Percentiles rank a stretch among this genome's conserved stretches.
These are phyloP conservation scores for Taeniopygia guttata DNA, from an alignment of 2,797 vertebrate species.

Conservation along the genomic window DNA sequence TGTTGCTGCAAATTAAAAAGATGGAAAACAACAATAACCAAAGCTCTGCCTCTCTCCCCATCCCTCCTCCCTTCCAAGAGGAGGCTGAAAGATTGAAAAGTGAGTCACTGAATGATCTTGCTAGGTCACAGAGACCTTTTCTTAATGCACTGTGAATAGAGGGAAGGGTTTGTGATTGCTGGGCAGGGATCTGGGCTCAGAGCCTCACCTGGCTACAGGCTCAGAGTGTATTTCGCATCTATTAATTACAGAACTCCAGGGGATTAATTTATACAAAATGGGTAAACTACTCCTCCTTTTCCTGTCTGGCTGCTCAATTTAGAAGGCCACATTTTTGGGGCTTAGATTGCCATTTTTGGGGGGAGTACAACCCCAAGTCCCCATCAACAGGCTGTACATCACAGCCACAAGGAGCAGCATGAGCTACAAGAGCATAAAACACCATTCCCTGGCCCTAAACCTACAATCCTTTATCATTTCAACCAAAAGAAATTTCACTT, in stretches of 20 bases:
- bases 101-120: constrained; percentile 31
- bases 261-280: neutral
- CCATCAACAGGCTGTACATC: neutral
- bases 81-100: neutral
- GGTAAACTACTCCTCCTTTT: neutral
- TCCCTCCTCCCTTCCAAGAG: neutral
- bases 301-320: neutral
- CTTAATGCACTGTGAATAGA: neutral
- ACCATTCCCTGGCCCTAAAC: neutral
- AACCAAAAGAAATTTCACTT: neutral
- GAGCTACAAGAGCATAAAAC: neutral
- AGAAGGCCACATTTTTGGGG: neutral
- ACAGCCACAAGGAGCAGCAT: neutral
- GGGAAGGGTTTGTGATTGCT: neutral
- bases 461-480: neutral
- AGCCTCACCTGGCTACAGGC: neutral
- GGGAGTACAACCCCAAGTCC: neutral
- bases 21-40: constrained; percentile 56
- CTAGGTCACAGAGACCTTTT: constrained; percentile 25
- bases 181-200: neutral
- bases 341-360: neutral
- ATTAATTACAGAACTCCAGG: neutral
- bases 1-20: constrained; percentile 63
- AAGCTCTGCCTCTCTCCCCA: constrained; percentile 17
- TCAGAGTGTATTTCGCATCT: neutral